phyloP scores from a whole-genome alignment of 2,888 invertebrate species.

The Patella ulyssiponensis region DNA sequence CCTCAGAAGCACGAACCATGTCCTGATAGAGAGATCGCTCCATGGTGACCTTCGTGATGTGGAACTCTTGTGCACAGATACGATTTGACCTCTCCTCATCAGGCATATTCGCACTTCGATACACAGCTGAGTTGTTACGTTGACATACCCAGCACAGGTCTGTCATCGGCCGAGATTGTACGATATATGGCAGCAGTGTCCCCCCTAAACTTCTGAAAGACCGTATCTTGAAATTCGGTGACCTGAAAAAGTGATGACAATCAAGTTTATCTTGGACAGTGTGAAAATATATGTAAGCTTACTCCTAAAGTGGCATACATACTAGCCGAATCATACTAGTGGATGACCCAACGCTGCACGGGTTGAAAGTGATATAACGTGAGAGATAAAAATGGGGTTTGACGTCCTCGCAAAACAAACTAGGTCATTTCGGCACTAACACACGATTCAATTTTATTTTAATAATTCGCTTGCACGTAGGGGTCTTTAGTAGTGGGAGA shows the following conservation, averaged over 20 bases:
- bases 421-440: too few species aligned
- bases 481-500: too few species aligned
- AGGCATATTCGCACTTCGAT: constrained; percentile 22
- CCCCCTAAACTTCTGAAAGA: constrained; percentile 19
- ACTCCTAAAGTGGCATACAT: too few species aligned
- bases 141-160: constrained; percentile 41
- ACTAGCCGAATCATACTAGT: too few species aligned
- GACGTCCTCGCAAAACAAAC: too few species aligned
- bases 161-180: constrained; percentile 27
- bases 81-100: neutral
- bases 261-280: too few species aligned
- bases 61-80: neutral
- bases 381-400: too few species aligned
- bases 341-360: too few species aligned
- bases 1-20: neutral
- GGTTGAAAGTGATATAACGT: too few species aligned
- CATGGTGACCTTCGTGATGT: constrained; percentile 13
- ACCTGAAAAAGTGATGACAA: constrained; percentile 3
- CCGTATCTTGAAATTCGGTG: neutral
- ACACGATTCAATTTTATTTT: too few species aligned
- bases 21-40: constrained; percentile 15
- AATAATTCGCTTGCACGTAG: too few species aligned
- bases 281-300: too few species aligned
- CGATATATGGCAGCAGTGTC: constrained; percentile 26
- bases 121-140: constrained; percentile 23